Base-by-base conservation (phyloP, 1,140 invertebrate genomes). In the Cotesia vestalis region DNA sequence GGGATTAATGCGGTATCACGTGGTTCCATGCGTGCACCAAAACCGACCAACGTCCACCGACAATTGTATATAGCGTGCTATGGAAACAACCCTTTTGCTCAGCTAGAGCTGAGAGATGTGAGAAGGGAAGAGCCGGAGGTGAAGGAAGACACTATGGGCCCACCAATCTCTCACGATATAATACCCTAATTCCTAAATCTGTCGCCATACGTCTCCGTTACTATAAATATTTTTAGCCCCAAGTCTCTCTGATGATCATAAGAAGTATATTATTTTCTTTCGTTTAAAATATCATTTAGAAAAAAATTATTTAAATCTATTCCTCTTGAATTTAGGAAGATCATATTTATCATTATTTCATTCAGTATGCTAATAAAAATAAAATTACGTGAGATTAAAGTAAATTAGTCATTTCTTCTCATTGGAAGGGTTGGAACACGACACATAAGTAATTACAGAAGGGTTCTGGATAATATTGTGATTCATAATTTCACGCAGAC, bases 151-250 rank as follows among this genome's bases (percentile, higher is more conserved):
- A 66, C 66, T 27, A 11, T 52, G 64, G 73, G 62, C 73, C 36
- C 70, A 72, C 69, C 63, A 69, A 64, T 66, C 75, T 71, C 74
- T 69, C 78, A 79, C 81, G 81, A 84, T 83, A 84, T 27, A 27
- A 27, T 83, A 83, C 80, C 85, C 85, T 87, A 87, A 87, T 87
- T 86, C 86, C 85, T 85, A 87, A 87, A 86, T 87, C 85, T 86
- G 86, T 87, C 86, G 85, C 86, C 86, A 87, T 87, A 87, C 86
- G 85, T 87, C 84, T 84, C 86, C 80, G 85, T 87, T 86, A 87
- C 84, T 81, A 86, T 86, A 87, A 86, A 86, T 86, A 87, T 83
- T 84, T 83, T 77, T 17, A 51, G 69, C 78, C 73, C 77, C 78
- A 76, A 75, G 82, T 52, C 27, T 72, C 52, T 85, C 80, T 85